A percentile compares a stretch with the other conserved stretches of the same genome.
Evolutionary conservation across 1,140 invertebrate genomes (phyloP).

Genomic region (Drosophila ficusphila): DNA sequence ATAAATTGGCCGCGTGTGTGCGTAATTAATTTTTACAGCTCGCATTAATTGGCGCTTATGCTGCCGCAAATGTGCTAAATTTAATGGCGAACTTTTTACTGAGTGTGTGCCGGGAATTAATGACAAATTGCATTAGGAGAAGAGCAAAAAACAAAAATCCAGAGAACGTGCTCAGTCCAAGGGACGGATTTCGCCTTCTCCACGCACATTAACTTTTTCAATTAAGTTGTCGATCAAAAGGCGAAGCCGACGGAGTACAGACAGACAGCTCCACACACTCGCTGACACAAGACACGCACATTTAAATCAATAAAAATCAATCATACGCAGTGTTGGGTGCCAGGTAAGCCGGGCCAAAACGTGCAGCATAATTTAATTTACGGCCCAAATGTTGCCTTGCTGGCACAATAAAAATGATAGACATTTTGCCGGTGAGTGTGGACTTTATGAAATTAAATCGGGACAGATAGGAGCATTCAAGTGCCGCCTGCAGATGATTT

Average conservation of each 20-base stretch:
- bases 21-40: constrained; percentile 77
- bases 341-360: constrained; percentile 53
- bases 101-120: constrained; percentile 42
- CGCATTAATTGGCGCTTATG: constrained; percentile 66
- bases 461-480: constrained; percentile 22
- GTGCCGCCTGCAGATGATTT: background rate
- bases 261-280: constrained; percentile 10
- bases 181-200: constrained; percentile 43
- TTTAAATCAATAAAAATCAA: constrained; percentile 79
- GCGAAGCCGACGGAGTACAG: constrained; percentile 7
- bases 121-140: constrained; percentile 58
- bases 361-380: constrained; percentile 67
- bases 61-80: constrained; percentile 53
- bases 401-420: constrained; percentile 57
- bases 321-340: constrained; percentile 56
- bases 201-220: constrained; percentile 75
- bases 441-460: constrained; percentile 52
- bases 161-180: constrained; percentile 39
- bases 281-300: constrained; percentile 29
- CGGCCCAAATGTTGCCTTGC: constrained; percentile 40
- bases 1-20: constrained; percentile 59
- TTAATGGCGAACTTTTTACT: constrained; percentile 65
- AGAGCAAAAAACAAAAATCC: constrained; percentile 4
- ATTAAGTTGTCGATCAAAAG: constrained; percentile 77
- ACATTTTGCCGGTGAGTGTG: constrained; percentile 34